These are phyloP conservation scores for Agrochola lota DNA, from an alignment of 2,888 invertebrate genomes.

Conservation along the genomic window DNA sequence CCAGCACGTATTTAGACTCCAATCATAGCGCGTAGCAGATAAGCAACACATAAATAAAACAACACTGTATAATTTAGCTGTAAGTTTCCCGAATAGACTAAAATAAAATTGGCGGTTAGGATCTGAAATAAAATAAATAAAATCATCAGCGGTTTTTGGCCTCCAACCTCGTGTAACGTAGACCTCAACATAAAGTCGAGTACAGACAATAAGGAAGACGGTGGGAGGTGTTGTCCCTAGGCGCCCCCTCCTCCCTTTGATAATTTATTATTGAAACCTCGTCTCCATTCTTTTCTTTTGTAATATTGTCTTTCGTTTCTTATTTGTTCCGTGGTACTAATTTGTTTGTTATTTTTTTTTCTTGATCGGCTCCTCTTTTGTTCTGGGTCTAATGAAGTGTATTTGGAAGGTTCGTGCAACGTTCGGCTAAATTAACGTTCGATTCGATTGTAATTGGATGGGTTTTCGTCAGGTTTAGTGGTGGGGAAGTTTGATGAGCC, in stretches of 20 bases:
- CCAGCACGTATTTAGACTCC: too few species aligned
- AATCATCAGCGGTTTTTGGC: too few species aligned
- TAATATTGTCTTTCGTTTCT: conserved; percentile 83
- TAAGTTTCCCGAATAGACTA: too few species aligned
- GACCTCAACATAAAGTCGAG: conserved; percentile 71
- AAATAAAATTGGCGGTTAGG: too few species aligned
- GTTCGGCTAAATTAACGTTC: conserved; percentile 56
- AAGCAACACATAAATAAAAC: not conserved
- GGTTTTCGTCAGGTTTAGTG: conserved; percentile 47
- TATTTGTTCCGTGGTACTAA: conserved; percentile 82
- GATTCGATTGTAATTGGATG: conserved; percentile 58
- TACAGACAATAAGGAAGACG: conserved; percentile 83
- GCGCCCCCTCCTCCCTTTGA: conserved; percentile 75
- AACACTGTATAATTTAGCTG: too few species aligned
- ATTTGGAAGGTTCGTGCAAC: conserved; percentile 41
- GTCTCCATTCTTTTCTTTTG: conserved; percentile 83
- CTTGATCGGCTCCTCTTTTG: conserved; percentile 59
- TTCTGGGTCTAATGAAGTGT: conserved; percentile 61
- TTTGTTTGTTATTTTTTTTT: conserved; percentile 75
- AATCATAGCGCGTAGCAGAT: not conserved
- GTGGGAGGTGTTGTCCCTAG: conserved; percentile 84
- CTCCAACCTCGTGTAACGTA: conserved; percentile 20
- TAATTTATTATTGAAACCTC: conserved; percentile 88
- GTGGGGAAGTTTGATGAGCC: conserved; percentile 47
- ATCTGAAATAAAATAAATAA: too few species aligned